Base-by-base conservation (phyloP, 2,113 vertebrate species). In the Oophaga pumilio region DNA sequence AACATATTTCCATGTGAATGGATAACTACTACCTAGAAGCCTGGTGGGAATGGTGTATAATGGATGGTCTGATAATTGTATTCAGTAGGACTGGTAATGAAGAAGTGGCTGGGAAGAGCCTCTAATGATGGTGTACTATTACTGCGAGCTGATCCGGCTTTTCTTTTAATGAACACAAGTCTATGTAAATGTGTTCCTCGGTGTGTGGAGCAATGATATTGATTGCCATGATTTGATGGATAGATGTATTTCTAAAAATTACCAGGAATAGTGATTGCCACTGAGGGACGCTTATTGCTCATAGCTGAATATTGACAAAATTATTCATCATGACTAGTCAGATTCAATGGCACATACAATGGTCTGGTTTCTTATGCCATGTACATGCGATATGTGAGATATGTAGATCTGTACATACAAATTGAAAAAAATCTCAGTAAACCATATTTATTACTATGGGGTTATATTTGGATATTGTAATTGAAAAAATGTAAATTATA, bases 191-290 rank as follows among this genome's bases (percentile, higher is more conserved):
- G 9, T 62, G 57, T 43, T 13, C 17, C 53, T 15, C 22, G 26
- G 18, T n/a, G 18, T 64, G 14, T 64, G 6, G 53, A 62, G 84
- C 8, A 8, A 85, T 76, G 2, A 85, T 85, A 77, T 85, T 76
- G 71, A 85, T 85, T 52, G n/a, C 17, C 22, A 18, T 76, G 69
- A 59, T 49, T 49, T 85, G 84, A 85, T 73, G 84, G 84, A 76
- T 76, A 76, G 84, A 17, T 76, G 53, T 76, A 20, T 57, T 85
- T 43, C 84, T 76, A 20, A 59, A 43, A 76, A 62, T 43, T 28
- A 12, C 52, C 18, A 22, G 56, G 24, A 74, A 64, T 28, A 26
- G 76, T 80, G 59, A 82, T 50, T 66, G 60, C 14, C 79, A 64
- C 79, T 24, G 74, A 76, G 56, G 53, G 69, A 28, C 84, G 24